phyloP scores from a whole-genome alignment of 2,888 invertebrate species.

The Sphaerophoria taeniata region DNA sequence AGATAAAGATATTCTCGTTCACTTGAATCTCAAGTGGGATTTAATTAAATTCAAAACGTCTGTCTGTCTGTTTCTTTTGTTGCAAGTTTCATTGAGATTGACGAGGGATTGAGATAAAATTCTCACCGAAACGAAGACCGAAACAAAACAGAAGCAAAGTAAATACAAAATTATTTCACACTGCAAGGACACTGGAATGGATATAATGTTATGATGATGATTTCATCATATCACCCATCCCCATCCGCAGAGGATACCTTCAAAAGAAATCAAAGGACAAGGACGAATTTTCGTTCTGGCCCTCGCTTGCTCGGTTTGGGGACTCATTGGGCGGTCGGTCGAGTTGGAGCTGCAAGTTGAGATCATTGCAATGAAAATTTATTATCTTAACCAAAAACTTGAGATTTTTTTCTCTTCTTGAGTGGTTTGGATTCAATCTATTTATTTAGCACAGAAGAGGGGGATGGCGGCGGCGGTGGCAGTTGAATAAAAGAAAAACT shows the following conservation, averaged over 20 bases:
- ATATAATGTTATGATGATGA: conserved; percentile 1
- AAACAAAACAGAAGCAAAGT: not conserved
- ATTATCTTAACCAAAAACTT: conserved; percentile 54
- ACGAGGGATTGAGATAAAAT: conserved; percentile 19
- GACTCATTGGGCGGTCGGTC: not conserved
- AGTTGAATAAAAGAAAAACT: conserved; percentile 23
- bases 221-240: not conserved
- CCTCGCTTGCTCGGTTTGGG: not conserved
- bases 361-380: conserved; percentile 64
- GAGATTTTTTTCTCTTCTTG: conserved; percentile 24
- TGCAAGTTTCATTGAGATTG: conserved; percentile 16
- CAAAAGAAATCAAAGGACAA: conserved; percentile 16
- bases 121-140: not conserved
- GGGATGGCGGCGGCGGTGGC: too few species aligned
- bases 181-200: conserved; percentile 45
- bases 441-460: conserved; percentile 55
- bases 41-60: conserved; percentile 74
- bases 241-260: too few species aligned
- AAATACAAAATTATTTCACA: conserved; percentile 43
- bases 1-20: conserved; percentile 70
- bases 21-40: conserved; percentile 74
- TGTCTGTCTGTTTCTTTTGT: conserved; percentile 70
- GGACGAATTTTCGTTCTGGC: not conserved
- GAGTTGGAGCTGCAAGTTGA: not conserved
- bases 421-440: conserved; percentile 68